Conservation (phyloP, 2,888 invertebrate species). For the Dascillus cervinus region DNA sequence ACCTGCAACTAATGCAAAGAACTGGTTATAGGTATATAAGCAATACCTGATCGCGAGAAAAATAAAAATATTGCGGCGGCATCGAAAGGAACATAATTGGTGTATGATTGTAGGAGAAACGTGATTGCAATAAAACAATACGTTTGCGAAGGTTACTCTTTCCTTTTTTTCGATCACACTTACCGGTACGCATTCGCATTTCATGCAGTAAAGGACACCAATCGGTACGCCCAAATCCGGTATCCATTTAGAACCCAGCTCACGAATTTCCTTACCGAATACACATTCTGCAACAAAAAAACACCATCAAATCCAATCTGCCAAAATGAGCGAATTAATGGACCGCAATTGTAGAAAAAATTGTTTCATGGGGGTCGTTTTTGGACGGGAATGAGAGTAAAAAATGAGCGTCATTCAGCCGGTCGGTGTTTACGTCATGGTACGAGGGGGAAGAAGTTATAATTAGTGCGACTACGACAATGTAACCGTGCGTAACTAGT, state of each 20-base stretch:
- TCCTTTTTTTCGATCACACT: constrained; percentile 44
- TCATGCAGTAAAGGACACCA: constrained; percentile 91
- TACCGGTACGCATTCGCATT: constrained; percentile 91
- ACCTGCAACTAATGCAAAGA: constrained; percentile 20
- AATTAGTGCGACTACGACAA: background rate
- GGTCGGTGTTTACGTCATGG: too few species aligned
- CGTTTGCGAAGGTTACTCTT: constrained; percentile 14
- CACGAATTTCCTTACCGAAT: constrained; percentile 80
- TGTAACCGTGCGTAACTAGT: constrained; percentile 9
- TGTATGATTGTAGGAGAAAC: constrained; percentile 19
- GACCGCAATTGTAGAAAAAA: too few species aligned
- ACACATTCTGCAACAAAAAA: constrained; percentile 78
- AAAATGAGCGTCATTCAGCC: too few species aligned
- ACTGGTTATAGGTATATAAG: constrained; percentile 22
- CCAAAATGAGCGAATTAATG: too few species aligned
- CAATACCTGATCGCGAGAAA: constrained; percentile 10
- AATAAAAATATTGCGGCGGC: constrained; percentile 15
- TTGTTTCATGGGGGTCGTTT: too few species aligned
- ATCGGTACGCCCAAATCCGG: constrained; percentile 90
- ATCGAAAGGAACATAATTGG: constrained; percentile 21
- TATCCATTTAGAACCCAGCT: constrained; percentile 86
- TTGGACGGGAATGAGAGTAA: too few species aligned
- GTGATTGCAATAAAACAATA: constrained; percentile 17
- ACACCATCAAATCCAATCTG: too few species aligned
- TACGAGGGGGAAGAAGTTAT: background rate